phyloP scores from a whole-genome alignment of 2,113 vertebrate species.

The Pogonocichla stellata region DNA sequence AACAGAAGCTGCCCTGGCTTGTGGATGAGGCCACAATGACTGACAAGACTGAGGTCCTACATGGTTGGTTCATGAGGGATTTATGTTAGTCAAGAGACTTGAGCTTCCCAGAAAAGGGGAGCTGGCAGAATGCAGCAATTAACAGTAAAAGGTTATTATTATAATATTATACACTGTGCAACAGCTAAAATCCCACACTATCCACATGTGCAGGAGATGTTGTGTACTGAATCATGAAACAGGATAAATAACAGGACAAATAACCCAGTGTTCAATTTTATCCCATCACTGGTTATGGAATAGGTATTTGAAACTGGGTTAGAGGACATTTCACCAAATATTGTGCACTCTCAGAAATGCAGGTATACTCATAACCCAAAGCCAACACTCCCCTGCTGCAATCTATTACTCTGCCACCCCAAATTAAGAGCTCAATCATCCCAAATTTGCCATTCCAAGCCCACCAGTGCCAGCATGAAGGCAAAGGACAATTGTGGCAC shows the following conservation, averaged over 20 bases:
- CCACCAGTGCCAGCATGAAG: not conserved
- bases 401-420: not conserved
- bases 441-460: not conserved
- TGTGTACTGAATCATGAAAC: not conserved
- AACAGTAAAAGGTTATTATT: not conserved
- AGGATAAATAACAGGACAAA: not conserved
- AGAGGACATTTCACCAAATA: not conserved
- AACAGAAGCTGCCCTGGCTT: not conserved
- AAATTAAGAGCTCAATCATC: not conserved
- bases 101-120: not conserved
- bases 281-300: not conserved
- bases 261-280: not conserved
- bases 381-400: not conserved
- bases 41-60: not conserved
- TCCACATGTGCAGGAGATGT: accelerated
- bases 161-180: not conserved
- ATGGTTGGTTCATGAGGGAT: accelerated
- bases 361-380: not conserved
- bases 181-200: not conserved
- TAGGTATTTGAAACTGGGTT: not conserved
- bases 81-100: not conserved
- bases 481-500: not conserved
- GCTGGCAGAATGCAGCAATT: not conserved
- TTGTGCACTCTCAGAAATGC: not conserved
- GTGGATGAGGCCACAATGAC: not conserved